Base-by-base conservation (phyloP, 92 coral and sea anemone species). In the Palythoa grandiflora region DNA sequence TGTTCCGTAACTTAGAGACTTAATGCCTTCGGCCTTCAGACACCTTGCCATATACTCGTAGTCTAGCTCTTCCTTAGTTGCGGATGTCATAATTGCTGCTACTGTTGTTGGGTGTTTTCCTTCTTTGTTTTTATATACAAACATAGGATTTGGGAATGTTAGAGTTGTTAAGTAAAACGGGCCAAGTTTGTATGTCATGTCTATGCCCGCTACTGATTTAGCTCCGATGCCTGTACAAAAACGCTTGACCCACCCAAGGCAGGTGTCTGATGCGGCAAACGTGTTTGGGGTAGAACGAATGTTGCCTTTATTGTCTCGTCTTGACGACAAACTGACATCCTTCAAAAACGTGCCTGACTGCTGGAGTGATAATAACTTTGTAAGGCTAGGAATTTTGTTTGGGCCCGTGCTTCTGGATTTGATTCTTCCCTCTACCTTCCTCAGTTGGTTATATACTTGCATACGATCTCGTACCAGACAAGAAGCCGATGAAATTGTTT, bases 341-440 rank as follows among this genome's bases (percentile, higher is more conserved):
- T 54, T 48, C 38, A 84, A 54, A 84, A 83, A 84, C n/a, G 20
- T 70, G 38, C 77, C 77, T 20, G 6, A 7, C 36, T 84, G 87
- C 47, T 68, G 87, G 48, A 84, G 63, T 11, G 19, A 15, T 9
- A 84, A 36, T 6, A 40, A 66, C 59, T 44, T 84, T n/a, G 78
- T 44, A n/a, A 84, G 36, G 14, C 72, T 75, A 11, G 37, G 60
- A 12, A 50, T 17, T 71, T 68, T 84, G 52, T 39, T 17, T 5
- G 87, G 78, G 13, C 87, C 87, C 38, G 87, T 83, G 87, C 87
- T 83, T 36, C 87, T 11, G 37, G 87, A 83, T 44, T 83, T 83
- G 40, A 48, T 11, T 40, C 78, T 63, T 16, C 65, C 44, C 17
- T 14, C 28, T 55, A 84, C 78, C 39, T 84, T 84, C 47, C 47